These are phyloP conservation scores for Camptogramma bilineatum DNA, from an alignment of 2,888 invertebrate genomes.

Conservation along the genomic window DNA sequence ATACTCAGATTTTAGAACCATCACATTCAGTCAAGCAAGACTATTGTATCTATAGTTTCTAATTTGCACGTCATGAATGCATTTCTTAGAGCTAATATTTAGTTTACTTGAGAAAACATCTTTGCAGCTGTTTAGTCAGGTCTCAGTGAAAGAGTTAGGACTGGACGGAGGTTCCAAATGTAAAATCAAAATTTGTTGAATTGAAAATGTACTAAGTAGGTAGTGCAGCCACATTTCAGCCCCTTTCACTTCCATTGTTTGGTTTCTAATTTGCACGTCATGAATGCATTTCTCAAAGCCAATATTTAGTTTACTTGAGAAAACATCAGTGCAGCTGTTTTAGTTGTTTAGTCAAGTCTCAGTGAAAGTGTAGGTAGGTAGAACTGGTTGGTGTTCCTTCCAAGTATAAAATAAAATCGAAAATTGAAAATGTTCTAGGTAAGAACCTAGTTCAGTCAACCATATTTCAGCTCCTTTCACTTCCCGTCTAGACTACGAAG, in stretches of 20 bases:
- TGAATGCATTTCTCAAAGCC: conserved; percentile 44
- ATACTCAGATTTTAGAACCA: conserved; percentile 4
- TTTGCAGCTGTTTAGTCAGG: conserved; percentile 20
- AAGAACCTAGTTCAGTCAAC: too few species aligned
- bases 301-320: conserved; percentile 50
- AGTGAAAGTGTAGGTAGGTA: conserved; percentile 48
- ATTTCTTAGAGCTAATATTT: conserved; percentile 48
- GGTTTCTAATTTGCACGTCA: conserved; percentile 30
- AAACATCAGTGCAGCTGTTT: conserved; percentile 35
- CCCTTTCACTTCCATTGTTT: conserved; percentile 1
- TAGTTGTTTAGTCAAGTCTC: conserved; percentile 11
- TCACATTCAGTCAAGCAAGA: conserved; percentile 32
- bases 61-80: conserved; percentile 37
- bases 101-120: conserved; percentile 49
- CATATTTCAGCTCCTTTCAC: not conserved
- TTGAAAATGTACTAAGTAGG: too few species aligned
- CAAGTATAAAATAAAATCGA: too few species aligned
- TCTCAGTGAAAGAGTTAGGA: conserved; percentile 49
- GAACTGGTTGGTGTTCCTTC: conserved; percentile 47
- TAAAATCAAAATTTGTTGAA: too few species aligned
- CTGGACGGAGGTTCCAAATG: conserved; percentile 42
- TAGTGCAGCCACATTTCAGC: not conserved
- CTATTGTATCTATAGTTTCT: conserved; percentile 51
- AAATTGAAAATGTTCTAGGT: too few species aligned
- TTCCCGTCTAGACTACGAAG: conserved; percentile 19